Base-by-base conservation (phyloP, 2,113 vertebrate genomes). In the Hyaena hyaena region DNA sequence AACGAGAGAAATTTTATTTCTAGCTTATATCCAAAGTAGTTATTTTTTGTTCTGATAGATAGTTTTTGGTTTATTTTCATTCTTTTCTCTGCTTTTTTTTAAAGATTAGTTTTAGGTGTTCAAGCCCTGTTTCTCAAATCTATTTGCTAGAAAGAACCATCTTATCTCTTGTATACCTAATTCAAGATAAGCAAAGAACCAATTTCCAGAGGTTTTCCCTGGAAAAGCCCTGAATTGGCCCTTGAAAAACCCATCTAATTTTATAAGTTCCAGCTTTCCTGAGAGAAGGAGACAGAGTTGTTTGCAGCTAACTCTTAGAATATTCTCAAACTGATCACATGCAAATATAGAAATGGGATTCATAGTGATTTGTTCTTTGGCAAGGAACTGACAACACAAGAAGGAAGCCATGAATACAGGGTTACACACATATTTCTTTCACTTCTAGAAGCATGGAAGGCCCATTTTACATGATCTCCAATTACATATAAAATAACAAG, bases 151-250 rank as follows among this genome's bases (percentile, higher is more conserved):
- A 4, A 80, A 77, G 19, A 93, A 43, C 43, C 76, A 55, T 93
- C 16, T 96, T 98, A 89, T 89, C 68, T 74, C 12, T 79, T 77
- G 48, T 61, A 94, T 43, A 95, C 73, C 35, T 87, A 69, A 93
- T 48, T 92, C 61, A 95, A 97, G 48, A 80, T 95, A 96, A 96
- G 61, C 28, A 93, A 77, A 58, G 16, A 83, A 87, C 26, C 55
- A 80, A 86, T 77, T 96, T 96, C 31, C 77, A 58, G 48, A 87
- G 31, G 12, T 66, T 92, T 95, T 89, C 33, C 19, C 10, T 76
- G 33, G 39, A 55, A 39, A 93, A 95, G 35, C 26, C n/a, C 63
- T 88, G 43, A 90, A 24, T 26, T 28, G 73, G 31, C 9, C 35
- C 1, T 23, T 94, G 31, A 71, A 90, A 90, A 93, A 77, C 81